Percentiles rank a stretch among this genome's conserved stretches.
These are phyloP conservation scores for Rhyacophila evoluta DNA, from an alignment of 2,888 invertebrate genomes.

Conservation along the genomic window DNA sequence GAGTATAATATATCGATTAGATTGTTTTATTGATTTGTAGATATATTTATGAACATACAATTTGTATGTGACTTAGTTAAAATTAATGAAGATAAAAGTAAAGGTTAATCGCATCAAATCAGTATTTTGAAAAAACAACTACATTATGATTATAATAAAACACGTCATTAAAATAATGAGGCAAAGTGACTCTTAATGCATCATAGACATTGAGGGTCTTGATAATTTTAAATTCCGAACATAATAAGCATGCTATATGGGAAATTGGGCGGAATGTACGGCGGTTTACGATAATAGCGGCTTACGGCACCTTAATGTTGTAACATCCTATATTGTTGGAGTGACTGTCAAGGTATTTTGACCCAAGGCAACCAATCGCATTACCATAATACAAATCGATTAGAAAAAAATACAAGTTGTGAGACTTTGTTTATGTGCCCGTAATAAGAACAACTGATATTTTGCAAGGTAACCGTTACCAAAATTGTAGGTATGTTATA, in stretches of 20 bases:
- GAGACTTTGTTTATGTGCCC: not conserved
- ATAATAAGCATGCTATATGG: slow-evolving; percentile 24
- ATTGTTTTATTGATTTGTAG: too few species aligned
- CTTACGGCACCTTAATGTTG: not conserved
- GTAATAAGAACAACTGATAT: not conserved
- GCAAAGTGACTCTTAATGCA: slow-evolving; percentile 5
- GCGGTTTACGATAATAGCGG: not conserved
- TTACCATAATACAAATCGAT: slow-evolving; percentile 17
- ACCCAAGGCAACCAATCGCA: slow-evolving; percentile 13
- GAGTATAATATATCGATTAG: too few species aligned
- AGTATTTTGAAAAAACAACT: not conserved
- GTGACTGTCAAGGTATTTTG: slow-evolving; percentile 19
- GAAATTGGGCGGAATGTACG: slow-evolving; percentile 22
- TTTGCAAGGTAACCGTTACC: not conserved
- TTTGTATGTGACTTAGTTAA: too few species aligned
- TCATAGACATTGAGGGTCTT: not conserved
- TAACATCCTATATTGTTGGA: slow-evolving; percentile 9
- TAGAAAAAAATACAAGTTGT: not conserved
- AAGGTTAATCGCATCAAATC: not conserved
- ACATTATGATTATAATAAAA: not conserved
- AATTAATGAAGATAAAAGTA: not conserved
- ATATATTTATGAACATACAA: too few species aligned
- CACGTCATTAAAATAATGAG: slow-evolving; percentile 8
- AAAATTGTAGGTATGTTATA: not conserved
- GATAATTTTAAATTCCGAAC: not conserved